phyloP scores from a whole-genome alignment of 1,140 invertebrate species.

The Telenomus remus region DNA sequence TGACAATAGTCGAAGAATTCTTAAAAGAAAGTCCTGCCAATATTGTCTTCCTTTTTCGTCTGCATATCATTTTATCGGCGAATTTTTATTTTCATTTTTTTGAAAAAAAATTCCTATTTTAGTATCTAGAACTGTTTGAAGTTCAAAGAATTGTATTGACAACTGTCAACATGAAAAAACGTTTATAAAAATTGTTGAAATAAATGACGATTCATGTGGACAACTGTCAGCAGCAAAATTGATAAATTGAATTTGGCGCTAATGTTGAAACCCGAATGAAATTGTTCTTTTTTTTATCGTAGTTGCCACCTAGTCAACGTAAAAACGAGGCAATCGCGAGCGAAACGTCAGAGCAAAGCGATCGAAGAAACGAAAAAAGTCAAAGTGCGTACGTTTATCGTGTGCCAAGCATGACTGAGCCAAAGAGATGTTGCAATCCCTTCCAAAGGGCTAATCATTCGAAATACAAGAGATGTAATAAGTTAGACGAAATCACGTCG shows the following conservation, averaged over 20 bases:
- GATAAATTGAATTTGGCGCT: constrained; percentile 1
- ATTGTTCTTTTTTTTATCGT: constrained; percentile 50
- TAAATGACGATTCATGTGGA: too few species aligned
- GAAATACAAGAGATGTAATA: constrained; percentile 59
- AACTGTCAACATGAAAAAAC: too few species aligned
- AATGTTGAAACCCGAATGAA: constrained; percentile 35
- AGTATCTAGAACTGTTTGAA: too few species aligned
- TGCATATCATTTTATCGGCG: not conserved
- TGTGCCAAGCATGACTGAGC: constrained; percentile 44
- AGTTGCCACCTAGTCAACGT: constrained; percentile 54
- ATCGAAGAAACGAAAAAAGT: constrained; percentile 17
- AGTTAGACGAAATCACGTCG: constrained; percentile 57
- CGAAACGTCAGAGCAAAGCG: constrained; percentile 32
- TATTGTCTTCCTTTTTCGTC: not conserved
- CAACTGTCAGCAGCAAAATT: not conserved
- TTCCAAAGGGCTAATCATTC: constrained; percentile 58
- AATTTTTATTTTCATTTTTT: too few species aligned
- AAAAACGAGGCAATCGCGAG: constrained; percentile 40
- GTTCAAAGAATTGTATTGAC: too few species aligned
- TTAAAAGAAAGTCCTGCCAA: not conserved
- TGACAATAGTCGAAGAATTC: constrained; percentile 21
- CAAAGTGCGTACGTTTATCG: constrained; percentile 44
- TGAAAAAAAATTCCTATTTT: too few species aligned
- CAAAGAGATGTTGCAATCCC: constrained; percentile 56
- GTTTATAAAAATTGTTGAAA: too few species aligned